Conservation (phyloP, 2,113 vertebrate species). For the Onychostoma macrolepis region DNA sequence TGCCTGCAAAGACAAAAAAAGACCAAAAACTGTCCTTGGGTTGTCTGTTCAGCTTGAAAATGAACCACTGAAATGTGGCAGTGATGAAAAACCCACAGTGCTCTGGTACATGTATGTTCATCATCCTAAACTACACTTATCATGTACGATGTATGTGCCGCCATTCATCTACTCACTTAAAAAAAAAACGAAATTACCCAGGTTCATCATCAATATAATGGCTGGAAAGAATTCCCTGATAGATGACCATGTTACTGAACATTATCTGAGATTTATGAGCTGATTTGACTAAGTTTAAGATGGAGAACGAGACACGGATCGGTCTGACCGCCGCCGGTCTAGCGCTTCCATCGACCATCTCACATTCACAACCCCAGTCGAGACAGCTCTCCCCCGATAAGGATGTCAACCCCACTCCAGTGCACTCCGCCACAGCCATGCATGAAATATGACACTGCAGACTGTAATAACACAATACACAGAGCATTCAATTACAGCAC, state of each 20-base stretch:
- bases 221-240: background rate
- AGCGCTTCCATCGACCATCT: background rate
- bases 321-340: background rate
- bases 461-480: conserved; percentile 59
- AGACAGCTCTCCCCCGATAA: conserved; percentile 48
- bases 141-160: background rate
- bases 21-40: background rate
- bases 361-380: conserved; percentile 12
- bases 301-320: background rate
- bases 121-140: background rate
- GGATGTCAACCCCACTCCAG: conserved; percentile 48
- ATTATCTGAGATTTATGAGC: background rate
- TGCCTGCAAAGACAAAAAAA: conserved; percentile 15
- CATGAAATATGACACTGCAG: conserved; percentile 59
- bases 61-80: background rate
- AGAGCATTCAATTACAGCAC: conserved; percentile 61
- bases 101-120: background rate
- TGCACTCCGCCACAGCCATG: conserved; percentile 36
- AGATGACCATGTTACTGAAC: background rate
- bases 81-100: background rate
- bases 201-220: conserved; percentile 23
- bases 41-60: background rate
- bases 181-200: background rate
- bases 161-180: background rate
- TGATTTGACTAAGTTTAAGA: conserved; percentile 31